These are phyloP conservation scores for Aricia agestis DNA, from an alignment of 1,140 invertebrate genomes.

Conservation along the genomic window DNA sequence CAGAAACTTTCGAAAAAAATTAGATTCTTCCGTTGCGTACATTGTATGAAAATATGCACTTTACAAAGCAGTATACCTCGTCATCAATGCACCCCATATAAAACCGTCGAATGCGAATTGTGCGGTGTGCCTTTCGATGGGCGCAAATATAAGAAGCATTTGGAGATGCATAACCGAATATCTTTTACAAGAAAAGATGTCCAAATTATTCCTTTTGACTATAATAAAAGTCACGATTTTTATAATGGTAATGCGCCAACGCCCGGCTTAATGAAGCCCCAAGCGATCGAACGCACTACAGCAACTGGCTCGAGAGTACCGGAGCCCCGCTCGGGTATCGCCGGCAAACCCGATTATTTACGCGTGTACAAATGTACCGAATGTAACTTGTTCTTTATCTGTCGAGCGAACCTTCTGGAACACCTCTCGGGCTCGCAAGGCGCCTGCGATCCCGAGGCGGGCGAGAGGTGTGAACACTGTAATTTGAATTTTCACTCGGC, in stretches of 20 bases:
- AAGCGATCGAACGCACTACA: not conserved
- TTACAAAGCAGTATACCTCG: constrained; percentile 14
- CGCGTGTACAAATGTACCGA: not conserved
- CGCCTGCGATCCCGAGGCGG: not conserved
- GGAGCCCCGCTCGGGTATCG: not conserved
- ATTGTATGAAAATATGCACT: constrained; percentile 10
- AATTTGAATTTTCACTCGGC: not conserved
- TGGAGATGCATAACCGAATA: not conserved
- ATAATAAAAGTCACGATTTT: constrained; percentile 7
- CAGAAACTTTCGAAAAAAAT: not conserved
- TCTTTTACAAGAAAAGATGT: constrained; percentile 16
- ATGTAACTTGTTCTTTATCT: not conserved
- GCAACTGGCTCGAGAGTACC: not conserved
- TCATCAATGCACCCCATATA: constrained; percentile 17
- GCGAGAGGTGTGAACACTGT: not conserved
- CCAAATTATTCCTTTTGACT: not conserved
- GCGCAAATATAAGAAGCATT: not conserved
- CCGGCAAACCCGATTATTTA: not conserved
- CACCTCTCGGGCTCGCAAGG: not conserved
- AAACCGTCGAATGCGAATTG: not conserved
- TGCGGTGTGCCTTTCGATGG: constrained; percentile 20
- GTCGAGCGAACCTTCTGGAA: not conserved
- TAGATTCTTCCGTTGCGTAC: constrained; percentile 7
- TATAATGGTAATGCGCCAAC: not conserved
- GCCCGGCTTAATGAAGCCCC: not conserved